Base-by-base conservation (phyloP, 2,888 invertebrate genomes). In the Aproaerema taeniolella region DNA sequence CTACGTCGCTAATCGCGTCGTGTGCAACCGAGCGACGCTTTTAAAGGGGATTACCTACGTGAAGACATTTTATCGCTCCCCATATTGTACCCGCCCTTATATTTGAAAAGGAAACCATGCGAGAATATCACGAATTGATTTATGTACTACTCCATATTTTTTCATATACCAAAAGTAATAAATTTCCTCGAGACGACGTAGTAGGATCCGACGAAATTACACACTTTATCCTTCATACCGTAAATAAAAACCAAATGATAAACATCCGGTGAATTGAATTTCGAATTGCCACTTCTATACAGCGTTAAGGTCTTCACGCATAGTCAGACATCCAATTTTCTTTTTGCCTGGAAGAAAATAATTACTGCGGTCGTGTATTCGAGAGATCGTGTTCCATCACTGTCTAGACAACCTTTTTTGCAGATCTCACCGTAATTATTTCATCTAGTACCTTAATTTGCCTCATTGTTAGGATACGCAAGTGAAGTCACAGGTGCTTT, bases 401-500 rank as follows among this genome's bases (percentile, higher is more conserved):
- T 35, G 35, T 28, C 35, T n/a, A 35, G 28, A 28, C 28, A 14
- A 28, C 24, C 8, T 13, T 35, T 35, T 35, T 35, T 35, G 35
- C 13, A 28, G 15, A 28, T 28, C 6, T 11, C 2, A 28, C 35
- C 28, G 35, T 35, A 28, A 28, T 35, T 35, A 35, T 35, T 35
- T 35, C 28, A 28, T 35, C 15, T 9, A 26, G 35, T 35, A 35
- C 15, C 28, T 35, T n/a, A 35, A 14, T 28, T 31, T 8, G 12
- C 35, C 6, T 11, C 35, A 35, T 35, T 35, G 35, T 35, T 17
- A 11, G 12, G 14, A 10, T 17, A n/a, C 25, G 36, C 28, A 20
- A 37, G 12, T 14, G 17, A 42, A 36, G 31, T 46, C 53, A 47
- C 63, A 63, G 64, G 59, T 66, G 63, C 51, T 47, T 45, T 41